Percentiles rank a stretch among this genome's conserved stretches.
phyloP scores from a whole-genome alignment of 2,113 vertebrate species.

The Corythaixoides concolor region DNA sequence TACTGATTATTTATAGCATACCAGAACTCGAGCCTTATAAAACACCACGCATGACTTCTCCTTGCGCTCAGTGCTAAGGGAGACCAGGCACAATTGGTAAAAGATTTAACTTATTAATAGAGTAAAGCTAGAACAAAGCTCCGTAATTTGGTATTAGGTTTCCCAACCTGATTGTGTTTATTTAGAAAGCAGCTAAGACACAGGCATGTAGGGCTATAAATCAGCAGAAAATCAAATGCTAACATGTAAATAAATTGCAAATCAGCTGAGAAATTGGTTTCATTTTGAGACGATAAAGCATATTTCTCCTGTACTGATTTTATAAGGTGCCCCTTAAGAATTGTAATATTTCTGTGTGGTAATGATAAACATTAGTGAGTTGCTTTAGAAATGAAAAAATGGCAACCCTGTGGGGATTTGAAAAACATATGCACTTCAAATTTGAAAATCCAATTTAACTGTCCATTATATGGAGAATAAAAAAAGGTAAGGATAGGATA shows the following conservation, averaged over 20 bases:
- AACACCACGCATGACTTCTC: conserved; percentile 29
- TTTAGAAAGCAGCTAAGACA: conserved; percentile 73
- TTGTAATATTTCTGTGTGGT: conserved; percentile 77
- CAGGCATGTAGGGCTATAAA: conserved; percentile 73
- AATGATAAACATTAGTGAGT: conserved; percentile 81
- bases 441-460: conserved; percentile 86
- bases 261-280: conserved; percentile 81
- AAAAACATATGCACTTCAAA: conserved; percentile 82
- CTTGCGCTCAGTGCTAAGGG: not conserved
- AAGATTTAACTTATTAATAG: conserved; percentile 56
- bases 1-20: conserved; percentile 36
- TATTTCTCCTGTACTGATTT: conserved; percentile 72
- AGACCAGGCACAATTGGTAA: not conserved
- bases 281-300: conserved; percentile 74
- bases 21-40: conserved; percentile 19
- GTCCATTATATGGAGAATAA: conserved; percentile 83
- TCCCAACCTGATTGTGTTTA: conserved; percentile 59
- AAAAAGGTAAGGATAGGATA: conserved; percentile 82
- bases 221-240: conserved; percentile 79
- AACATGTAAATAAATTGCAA: conserved; percentile 83
- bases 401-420: conserved; percentile 80
- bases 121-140: conserved; percentile 49
- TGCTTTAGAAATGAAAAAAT: conserved; percentile 84
- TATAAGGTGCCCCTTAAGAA: conserved; percentile 79
- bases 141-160: not conserved